Evolutionary conservation across 2,888 invertebrate genomes (phyloP), one percentile per base, ranked within the genome.

Genomic region (Piscicola geometra): DNA sequence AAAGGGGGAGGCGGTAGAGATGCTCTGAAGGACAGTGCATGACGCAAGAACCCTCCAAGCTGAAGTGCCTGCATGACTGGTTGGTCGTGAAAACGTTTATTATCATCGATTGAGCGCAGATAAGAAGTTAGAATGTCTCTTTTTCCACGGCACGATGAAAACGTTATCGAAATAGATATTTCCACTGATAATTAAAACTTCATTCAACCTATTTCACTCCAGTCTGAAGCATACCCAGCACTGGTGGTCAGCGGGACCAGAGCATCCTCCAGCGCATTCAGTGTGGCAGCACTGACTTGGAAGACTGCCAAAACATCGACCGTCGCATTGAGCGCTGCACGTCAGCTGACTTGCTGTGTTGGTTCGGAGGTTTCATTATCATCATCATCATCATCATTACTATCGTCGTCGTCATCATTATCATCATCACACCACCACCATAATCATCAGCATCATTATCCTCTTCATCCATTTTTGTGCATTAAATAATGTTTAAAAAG

Each of bases 241-340:
- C 85, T 97, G 94, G 82, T 91, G 93, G 81, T 94, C 93, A 77
- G 92, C 91, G 0, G 96, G 95, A 0, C 97, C 98, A 0, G 90
- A 92, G 85, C 98, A 99, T 18, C 98, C 98, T 30, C 95, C 98
- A 3, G 96, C 96, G 86, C 98, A 99, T 85, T 96, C 95, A 18
- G 93, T 88, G 85, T 98, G 94, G 84, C 98, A 98, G 76, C 85
- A 84, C 83, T 95, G 93, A 60, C 93, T 88, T 0, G 95, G 94
- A 81, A 93, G 91, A 0, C 91, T 90, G 0, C 96, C 96, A 83
- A 93, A 98, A 85, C 97, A 98, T 75, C 96, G 89, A 0, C 95
- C 95, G 80, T 92, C 92, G 84, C 98, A 98, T 83, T 96, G 95
- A 0, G 93, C 93, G 79, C 93, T 93, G 84, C 98, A 98, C 82